phyloP scores from a whole-genome alignment of 2,113 vertebrate genomes.

The Plestiodon gilberti region DNA sequence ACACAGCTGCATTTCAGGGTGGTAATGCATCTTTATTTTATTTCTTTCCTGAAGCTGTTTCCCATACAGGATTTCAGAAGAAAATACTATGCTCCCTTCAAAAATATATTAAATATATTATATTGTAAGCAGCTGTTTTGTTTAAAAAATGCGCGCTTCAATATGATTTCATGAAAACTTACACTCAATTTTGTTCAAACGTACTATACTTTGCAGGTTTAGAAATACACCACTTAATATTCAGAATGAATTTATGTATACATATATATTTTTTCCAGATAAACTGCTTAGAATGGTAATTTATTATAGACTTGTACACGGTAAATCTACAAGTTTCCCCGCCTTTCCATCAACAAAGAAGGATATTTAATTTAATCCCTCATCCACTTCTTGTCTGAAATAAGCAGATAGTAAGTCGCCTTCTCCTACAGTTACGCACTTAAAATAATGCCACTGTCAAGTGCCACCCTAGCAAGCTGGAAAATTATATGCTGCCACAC shows the following conservation, averaged over 20 bases:
- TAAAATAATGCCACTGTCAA: conserved; percentile 32
- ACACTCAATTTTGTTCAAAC: conserved; percentile 36
- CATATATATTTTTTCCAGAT: conserved; percentile 9
- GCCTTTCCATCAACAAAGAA: neutral
- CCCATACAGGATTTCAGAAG: conserved; percentile 19
- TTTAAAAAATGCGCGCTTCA: conserved; percentile 28
- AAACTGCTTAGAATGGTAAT: conserved; percentile 36
- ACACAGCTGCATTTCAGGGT: conserved; percentile 36
- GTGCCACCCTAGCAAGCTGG: neutral
- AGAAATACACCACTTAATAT: conserved; percentile 51
- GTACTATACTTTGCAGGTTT: conserved; percentile 50
- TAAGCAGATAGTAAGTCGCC: conserved; percentile 35
- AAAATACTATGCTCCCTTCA: conserved; percentile 39
- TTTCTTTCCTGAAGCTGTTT: conserved; percentile 17
- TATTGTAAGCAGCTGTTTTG: conserved; percentile 3
- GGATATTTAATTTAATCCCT: conserved; percentile 37
- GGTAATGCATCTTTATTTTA: conserved; percentile 39
- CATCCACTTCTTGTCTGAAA: conserved; percentile 19
- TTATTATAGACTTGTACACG: neutral
- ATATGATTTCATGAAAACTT: conserved; percentile 34
- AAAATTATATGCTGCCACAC: conserved; percentile 14
- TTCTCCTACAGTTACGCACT: conserved; percentile 7
- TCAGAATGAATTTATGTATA: conserved; percentile 35
- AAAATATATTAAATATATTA: conserved; percentile 36
- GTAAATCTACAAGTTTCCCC: neutral